Conservation (phyloP, 2,113 vertebrate species). For the Pan troglodytes region NHGRI_mPanTro3-v2.1_pri NC_072417.2:68485501-68486000, state of each 20-base stretch:
- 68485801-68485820: not conserved
- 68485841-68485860: not conserved
- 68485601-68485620: not conserved
- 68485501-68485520: not conserved
- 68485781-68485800: not conserved
- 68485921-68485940: not conserved
- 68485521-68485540: not conserved
- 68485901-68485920: not conserved
- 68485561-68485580: not conserved
- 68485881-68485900: not conserved
- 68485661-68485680: not conserved
- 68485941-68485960: not conserved
- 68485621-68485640: not conserved
- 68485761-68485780: not conserved
- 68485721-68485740: not conserved
- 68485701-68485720: not conserved
- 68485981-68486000: not conserved
- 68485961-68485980: not conserved
- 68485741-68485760: not conserved
- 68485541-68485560: not conserved
- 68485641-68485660: not conserved
- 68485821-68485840: not conserved
- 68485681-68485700: not conserved
- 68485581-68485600: not conserved
- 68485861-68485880: not conserved